Evolutionary conservation across 2,888 invertebrate species (phyloP).

Genomic region (Heliconius erato): DNA sequence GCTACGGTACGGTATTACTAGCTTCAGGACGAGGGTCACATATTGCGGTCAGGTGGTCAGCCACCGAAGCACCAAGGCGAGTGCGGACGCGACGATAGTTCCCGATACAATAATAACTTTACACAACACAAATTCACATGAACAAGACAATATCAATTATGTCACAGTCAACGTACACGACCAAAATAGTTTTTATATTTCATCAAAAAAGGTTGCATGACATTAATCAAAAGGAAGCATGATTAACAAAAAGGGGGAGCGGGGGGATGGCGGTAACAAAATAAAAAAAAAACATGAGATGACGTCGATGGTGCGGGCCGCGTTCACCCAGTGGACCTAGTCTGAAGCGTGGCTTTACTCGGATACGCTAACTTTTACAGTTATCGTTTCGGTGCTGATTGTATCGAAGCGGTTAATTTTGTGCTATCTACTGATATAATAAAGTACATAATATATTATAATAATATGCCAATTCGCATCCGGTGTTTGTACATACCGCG

Average conservation of each 20-base stretch:
- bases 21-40: constrained; percentile 75
- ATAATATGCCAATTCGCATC: constrained; percentile 52
- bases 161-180: constrained; percentile 81
- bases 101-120: constrained; percentile 66
- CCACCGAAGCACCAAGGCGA: constrained; percentile 80
- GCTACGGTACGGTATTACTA: constrained; percentile 74
- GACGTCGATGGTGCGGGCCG: constrained; percentile 68
- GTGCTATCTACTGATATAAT: constrained; percentile 51
- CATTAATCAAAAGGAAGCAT: constrained; percentile 75
- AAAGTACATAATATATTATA: constrained; percentile 27
- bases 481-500: constrained; percentile 54
- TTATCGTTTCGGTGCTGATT: constrained; percentile 47
- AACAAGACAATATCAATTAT: constrained; percentile 82
- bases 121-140: constrained; percentile 86
- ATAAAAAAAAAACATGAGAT: constrained; percentile 57
- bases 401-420: constrained; percentile 52
- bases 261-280: constrained; percentile 1
- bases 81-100: constrained; percentile 80
- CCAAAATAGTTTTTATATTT: constrained; percentile 83
- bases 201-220: constrained; percentile 66
- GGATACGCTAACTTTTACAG: constrained; percentile 32
- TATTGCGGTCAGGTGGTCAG: constrained; percentile 73
- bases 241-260: constrained; percentile 61
- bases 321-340: constrained; percentile 58
- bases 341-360: constrained; percentile 46